Conservation (phyloP, 2,888 invertebrate genomes). For the Arctia plantaginis region DNA sequence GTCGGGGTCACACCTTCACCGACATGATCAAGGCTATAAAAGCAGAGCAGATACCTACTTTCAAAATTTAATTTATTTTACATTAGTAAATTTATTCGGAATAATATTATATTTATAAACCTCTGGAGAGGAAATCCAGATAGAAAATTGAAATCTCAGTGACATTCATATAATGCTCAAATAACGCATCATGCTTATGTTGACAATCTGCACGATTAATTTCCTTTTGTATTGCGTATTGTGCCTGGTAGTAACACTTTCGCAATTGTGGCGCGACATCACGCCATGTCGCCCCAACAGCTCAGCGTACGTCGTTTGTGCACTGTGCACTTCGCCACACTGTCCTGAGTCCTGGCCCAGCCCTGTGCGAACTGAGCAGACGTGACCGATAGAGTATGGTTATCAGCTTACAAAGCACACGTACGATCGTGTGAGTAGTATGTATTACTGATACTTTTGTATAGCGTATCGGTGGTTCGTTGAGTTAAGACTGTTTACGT, state of each 20-base stretch:
- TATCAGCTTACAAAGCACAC: slow-evolving; percentile 50
- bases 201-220: slow-evolving; percentile 31
- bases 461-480: slow-evolving; percentile 50
- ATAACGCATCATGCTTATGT: slow-evolving; percentile 22
- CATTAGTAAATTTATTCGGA: background rate
- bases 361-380: background rate
- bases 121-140: background rate
- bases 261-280: slow-evolving; percentile 77
- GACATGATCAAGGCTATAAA: background rate
- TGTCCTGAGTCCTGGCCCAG: slow-evolving; percentile 16
- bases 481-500: slow-evolving; percentile 56
- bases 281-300: slow-evolving; percentile 81
- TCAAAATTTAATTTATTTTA: background rate
- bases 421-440: slow-evolving; percentile 44
- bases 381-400: slow-evolving; percentile 28
- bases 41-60: background rate
- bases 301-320: slow-evolving; percentile 41
- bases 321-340: slow-evolving; percentile 9
- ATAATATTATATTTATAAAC: background rate
- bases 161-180: slow-evolving; percentile 7
- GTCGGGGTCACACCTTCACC: background rate
- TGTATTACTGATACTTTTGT: slow-evolving; percentile 48
- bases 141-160: slow-evolving; percentile 1
- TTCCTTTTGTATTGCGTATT: slow-evolving; percentile 41
- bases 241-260: slow-evolving; percentile 63